Conservation (phyloP, 2,113 vertebrate genomes). For the Lophura nycthemera region DNA sequence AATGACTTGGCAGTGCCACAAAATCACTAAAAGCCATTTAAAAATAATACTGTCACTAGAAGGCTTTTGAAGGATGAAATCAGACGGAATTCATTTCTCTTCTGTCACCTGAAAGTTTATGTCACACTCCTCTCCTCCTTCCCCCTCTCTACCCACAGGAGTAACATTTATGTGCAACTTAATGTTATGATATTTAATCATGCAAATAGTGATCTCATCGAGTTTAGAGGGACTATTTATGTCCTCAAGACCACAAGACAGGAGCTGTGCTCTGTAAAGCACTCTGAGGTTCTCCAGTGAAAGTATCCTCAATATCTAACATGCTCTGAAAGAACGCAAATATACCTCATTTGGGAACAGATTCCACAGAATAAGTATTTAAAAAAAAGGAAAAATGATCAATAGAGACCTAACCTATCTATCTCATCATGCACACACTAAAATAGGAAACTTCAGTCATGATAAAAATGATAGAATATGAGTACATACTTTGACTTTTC, state of each 20-base stretch:
- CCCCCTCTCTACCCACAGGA: constrained; percentile 60
- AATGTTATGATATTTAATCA: constrained; percentile 62
- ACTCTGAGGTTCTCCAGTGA: background rate
- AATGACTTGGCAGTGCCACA: constrained; percentile 60
- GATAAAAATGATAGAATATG: background rate
- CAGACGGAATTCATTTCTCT: constrained; percentile 35
- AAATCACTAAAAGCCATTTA: constrained; percentile 59
- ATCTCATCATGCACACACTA: background rate
- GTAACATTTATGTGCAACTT: constrained; percentile 41
- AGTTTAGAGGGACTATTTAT: constrained; percentile 35
- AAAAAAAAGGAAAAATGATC: background rate
- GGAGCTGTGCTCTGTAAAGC: background rate
- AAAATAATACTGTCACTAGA: constrained; percentile 58
- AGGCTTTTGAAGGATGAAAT: constrained; percentile 52
- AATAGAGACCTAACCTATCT: background rate
- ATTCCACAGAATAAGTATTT: background rate
- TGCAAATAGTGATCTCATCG: constrained; percentile 59
- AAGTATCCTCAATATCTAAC: background rate
- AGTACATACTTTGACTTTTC: background rate
- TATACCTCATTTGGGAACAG: background rate
- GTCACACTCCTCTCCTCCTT: constrained; percentile 38
- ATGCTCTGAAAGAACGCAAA: background rate
- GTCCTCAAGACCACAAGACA: background rate
- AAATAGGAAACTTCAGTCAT: background rate
- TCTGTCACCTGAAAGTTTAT: constrained; percentile 64